A percentile compares a stretch with the other conserved stretches of the same genome.
phyloP scores from a whole-genome alignment of 2,797 vertebrate genomes.

The Siniperca undulata region DNA sequence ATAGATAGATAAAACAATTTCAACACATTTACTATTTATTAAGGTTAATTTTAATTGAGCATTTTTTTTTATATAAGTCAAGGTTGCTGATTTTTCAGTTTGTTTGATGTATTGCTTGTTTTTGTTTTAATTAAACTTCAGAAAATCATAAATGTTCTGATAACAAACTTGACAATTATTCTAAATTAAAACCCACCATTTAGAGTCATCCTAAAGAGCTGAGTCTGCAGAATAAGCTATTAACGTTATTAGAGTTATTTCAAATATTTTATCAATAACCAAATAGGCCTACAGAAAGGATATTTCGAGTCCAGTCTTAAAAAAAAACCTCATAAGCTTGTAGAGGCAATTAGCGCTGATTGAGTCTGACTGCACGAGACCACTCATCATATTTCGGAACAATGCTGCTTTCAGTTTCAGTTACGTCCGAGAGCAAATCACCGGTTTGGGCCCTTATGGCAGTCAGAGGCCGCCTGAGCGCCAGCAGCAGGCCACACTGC shows the following conservation, averaged over 20 bases:
- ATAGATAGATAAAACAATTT: neutral
- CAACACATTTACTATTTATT: neutral
- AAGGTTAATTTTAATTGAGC: neutral
- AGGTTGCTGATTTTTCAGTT: neutral
- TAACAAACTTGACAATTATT: neutral
- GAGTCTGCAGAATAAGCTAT: neutral
- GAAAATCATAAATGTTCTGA: neutral
- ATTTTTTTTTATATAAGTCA: neutral
- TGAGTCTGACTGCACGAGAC: slow-evolving; percentile 52
- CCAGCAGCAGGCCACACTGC: slow-evolving; percentile 56
- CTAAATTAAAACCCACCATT: neutral
- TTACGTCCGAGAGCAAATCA: slow-evolving; percentile 55
- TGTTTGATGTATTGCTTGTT: neutral
- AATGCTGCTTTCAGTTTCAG: slow-evolving; percentile 68
- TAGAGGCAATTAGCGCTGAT: slow-evolving; percentile 69
- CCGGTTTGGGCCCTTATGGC: slow-evolving; percentile 57
- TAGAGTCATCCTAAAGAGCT: neutral
- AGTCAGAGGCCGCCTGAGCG: slow-evolving; percentile 37
- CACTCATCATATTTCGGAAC: slow-evolving; percentile 45
- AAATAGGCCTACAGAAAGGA: neutral
- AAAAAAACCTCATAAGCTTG: slow-evolving; percentile 40
- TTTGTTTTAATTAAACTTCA: neutral
- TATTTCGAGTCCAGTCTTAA: neutral
- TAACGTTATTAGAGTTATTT: neutral
- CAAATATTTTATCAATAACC: neutral